A percentile compares a stretch with the other conserved stretches of the same genome.
Conservation (phyloP, 1,140 invertebrate genomes). For the Phthorimaea operculella region DNA sequence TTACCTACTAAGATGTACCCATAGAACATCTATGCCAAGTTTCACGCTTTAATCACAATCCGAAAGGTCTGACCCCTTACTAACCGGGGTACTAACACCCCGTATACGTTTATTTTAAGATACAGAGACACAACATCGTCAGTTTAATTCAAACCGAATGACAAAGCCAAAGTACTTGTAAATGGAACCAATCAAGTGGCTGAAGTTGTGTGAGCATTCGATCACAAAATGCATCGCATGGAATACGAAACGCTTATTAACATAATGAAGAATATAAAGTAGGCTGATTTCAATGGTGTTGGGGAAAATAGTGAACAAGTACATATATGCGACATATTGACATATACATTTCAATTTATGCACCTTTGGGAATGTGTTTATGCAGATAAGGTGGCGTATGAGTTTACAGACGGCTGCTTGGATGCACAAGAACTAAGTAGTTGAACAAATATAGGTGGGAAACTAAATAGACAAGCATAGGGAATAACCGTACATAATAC, state of each 20-base stretch:
- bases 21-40: too few species aligned
- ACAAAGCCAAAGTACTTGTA: too few species aligned
- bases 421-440: background rate
- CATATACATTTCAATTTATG: too few species aligned
- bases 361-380: background rate
- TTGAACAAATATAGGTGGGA: background rate
- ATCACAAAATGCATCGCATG: background rate
- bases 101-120: too few species aligned
- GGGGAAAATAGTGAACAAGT: background rate
- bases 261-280: slow-evolving; percentile 1
- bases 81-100: too few species aligned
- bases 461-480: background rate
- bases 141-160: too few species aligned
- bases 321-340: too few species aligned
- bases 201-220: background rate
- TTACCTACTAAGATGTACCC: too few species aligned
- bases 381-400: background rate
- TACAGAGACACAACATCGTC: too few species aligned
- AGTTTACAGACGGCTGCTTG: background rate
- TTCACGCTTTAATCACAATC: too few species aligned
- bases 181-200: background rate
- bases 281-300: background rate
- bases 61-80: too few species aligned
- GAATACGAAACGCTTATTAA: background rate
- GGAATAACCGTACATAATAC: background rate